phyloP scores from a whole-genome alignment of 2,113 vertebrate genomes.

The Apistogramma diplotaenia region DNA sequence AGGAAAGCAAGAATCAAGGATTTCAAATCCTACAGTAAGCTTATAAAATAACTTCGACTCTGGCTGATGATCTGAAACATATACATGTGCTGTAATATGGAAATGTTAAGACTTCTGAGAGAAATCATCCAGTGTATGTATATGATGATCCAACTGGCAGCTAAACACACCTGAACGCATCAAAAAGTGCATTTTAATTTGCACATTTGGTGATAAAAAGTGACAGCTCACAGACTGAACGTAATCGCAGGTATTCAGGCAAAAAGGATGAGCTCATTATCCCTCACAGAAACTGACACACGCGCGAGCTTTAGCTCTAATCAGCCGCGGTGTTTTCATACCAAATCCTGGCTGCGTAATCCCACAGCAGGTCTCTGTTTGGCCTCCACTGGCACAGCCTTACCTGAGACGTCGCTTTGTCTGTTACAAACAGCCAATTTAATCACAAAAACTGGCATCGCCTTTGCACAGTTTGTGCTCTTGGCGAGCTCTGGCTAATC shows the following conservation, averaged over 20 bases:
- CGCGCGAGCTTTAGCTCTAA: background rate
- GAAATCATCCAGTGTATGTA: background rate
- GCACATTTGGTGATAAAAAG: background rate
- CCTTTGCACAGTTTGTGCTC: constrained; percentile 4
- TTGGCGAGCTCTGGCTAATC: constrained; percentile 35
- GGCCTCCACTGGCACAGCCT: background rate
- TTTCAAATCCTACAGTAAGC: too few species aligned
- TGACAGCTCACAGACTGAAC: background rate
- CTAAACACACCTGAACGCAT: background rate
- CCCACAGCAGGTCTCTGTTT: background rate
- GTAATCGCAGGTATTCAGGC: background rate
- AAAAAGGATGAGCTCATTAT: background rate
- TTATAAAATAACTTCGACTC: too few species aligned
- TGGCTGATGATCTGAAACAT: too few species aligned
- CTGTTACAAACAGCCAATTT: constrained; percentile 20
- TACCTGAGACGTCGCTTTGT: constrained; percentile 19
- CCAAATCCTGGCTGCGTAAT: background rate
- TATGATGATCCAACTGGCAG: background rate
- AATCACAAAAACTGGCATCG: constrained; percentile 33
- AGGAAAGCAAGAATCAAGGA: too few species aligned
- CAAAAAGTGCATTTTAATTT: background rate
- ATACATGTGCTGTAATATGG: too few species aligned
- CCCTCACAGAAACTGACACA: background rate
- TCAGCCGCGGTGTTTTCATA: background rate
- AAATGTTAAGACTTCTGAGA: background rate